phyloP scores from a whole-genome alignment of 2,113 vertebrate species.

The Lycocorax pyrrhopterus region DNA sequence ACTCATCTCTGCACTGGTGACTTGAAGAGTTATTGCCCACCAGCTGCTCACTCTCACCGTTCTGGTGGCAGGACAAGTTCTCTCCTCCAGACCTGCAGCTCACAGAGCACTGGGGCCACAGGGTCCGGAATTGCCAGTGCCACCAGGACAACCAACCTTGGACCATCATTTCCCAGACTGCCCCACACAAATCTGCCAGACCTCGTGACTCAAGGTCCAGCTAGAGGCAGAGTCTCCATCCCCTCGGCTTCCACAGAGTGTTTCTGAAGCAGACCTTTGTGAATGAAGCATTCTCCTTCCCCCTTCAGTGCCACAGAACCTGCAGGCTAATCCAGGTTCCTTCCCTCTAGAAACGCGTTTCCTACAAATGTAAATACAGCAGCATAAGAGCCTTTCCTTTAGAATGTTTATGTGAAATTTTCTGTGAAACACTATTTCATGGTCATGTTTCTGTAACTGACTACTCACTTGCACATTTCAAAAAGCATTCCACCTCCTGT shows the following conservation, averaged over 20 bases:
- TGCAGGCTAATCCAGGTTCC: background rate
- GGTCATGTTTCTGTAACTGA: background rate
- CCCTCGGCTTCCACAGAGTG: background rate
- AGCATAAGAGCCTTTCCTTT: background rate
- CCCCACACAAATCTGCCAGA: background rate
- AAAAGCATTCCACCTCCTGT: background rate
- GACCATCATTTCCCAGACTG: accelerated
- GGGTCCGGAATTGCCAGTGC: background rate
- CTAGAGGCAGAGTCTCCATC: background rate
- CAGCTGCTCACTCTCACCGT: background rate
- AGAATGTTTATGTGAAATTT: background rate
- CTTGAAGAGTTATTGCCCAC: background rate
- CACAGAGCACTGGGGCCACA: no score
- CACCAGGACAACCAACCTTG: background rate
- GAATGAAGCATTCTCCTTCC: background rate
- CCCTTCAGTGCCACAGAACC: background rate
- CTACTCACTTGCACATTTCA: background rate
- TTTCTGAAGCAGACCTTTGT: background rate
- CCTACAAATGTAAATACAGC: background rate
- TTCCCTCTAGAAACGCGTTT: background rate
- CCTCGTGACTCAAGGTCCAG: background rate
- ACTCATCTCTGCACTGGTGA: background rate
- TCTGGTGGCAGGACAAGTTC: background rate
- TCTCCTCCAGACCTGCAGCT: background rate
- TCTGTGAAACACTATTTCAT: background rate